Evolutionary conservation across 2,797 vertebrate species (phyloP), one percentile per base, ranked within the genome.

Genomic region (Hapalemur alaotrensis): DNA sequence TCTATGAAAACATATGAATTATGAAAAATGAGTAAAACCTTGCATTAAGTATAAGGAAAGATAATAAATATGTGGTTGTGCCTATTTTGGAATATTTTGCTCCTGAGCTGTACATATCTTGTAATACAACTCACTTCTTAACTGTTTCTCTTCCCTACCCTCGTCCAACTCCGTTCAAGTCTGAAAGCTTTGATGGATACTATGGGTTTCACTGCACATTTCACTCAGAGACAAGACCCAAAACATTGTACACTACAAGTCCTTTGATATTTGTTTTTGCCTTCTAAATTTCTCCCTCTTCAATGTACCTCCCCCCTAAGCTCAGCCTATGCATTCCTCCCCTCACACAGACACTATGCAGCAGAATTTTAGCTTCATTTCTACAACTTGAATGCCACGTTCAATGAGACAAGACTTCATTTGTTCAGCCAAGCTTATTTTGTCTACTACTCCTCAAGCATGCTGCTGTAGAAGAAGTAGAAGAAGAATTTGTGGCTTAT

Each of bases 1-100:
- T 22, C 84, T n/a, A 85, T 43, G 0, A 85, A 93, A 69, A 90
- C 4, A 88, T 48, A 75, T 23, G 65, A 84, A 76, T 81, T 76
- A 61, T 35, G 59, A 10, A 87, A 75, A n/a, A 48, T 94, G 41
- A 32, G 4, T 38, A 72, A 72, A 59, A 32, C 41, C 72, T 85
- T 89, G 32, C 30, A 46, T 46, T 73, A 63, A 35, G 17, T 41
- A 38, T 61, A 72, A 72, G 2, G 4, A 76, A 92, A 89, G 4
- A 35, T 46, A 93, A 76, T 65, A 84, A 52, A 25, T 75, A 30
- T 86, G 41, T 61, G 22, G 38, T 9, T 61, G 2, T 57, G 4
- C 1, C 2, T 14, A 70, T 52, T 46, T 75, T 65, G 38, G 30
- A 41, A 83, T 78, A 13, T 57, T 92, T 76, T 76, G 63, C 32